Evolutionary conservation across 2,888 invertebrate genomes (phyloP).

Genomic region (Eilema caniola): DNA sequence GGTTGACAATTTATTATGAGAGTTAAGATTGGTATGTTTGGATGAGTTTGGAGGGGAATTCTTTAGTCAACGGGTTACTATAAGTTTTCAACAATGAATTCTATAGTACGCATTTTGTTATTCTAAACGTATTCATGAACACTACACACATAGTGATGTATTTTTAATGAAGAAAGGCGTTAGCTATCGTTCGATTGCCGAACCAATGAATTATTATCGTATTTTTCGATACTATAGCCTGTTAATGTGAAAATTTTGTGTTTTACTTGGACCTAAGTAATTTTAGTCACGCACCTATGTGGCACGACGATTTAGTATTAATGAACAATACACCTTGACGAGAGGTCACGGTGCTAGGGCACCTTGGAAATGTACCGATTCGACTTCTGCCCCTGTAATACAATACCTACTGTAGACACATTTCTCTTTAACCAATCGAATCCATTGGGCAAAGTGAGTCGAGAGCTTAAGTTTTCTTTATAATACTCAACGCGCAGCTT

Average conservation of each 20-base stretch:
- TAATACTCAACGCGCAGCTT: no score
- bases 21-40: no score
- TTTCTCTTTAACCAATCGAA: no score
- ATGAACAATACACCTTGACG: not conserved
- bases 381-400: no score
- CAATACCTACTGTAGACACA: no score
- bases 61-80: no score
- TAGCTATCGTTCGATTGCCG: conserved; percentile 1
- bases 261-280: not conserved
- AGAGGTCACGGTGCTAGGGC: not conserved
- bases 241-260: not conserved
- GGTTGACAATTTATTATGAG: no score
- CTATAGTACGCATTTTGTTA: not conserved
- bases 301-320: not conserved
- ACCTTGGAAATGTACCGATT: not conserved
- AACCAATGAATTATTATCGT: conserved; percentile 6
- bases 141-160: conserved; percentile 2
- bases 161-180: not conserved
- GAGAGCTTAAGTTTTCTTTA: no score
- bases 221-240: not conserved
- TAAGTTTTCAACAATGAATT: not conserved
- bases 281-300: not conserved
- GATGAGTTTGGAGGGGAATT: no score
- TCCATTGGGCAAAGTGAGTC: no score
- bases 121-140: not conserved